phyloP scores from a whole-genome alignment of 2,888 invertebrate species.

The Thelaira solivaga region DNA sequence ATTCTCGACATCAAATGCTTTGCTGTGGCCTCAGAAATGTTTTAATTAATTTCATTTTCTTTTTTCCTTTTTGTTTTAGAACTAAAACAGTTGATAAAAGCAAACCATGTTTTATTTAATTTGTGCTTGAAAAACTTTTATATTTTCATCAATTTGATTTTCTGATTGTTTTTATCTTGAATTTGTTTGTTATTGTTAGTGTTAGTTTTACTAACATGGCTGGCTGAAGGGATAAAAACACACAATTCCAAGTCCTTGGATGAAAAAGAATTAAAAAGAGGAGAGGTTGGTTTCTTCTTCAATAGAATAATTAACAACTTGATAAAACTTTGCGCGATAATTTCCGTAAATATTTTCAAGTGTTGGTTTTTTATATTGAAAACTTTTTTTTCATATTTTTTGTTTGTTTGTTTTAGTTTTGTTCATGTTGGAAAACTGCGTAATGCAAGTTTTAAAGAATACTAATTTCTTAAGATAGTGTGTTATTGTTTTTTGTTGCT shows the following conservation, averaged over 20 bases:
- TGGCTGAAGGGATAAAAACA: neutral
- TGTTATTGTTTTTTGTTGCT: conserved; percentile 11
- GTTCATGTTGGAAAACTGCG: conserved; percentile 38
- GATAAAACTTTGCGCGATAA: conserved; percentile 55
- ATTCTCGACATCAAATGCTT: too few relatives aligned
- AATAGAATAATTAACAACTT: conserved; percentile 56
- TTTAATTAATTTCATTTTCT: too few relatives aligned
- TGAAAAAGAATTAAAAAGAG: neutral
- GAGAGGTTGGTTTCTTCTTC: too few relatives aligned
- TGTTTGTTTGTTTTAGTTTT: conserved; percentile 34
- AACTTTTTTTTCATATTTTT: too few relatives aligned
- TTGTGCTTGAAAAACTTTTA: conserved; percentile 52
- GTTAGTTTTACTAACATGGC: neutral
- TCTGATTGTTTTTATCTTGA: conserved; percentile 25
- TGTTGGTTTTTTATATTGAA: conserved; percentile 58
- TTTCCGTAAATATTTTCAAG: conserved; percentile 58
- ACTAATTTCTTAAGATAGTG: conserved; percentile 37
- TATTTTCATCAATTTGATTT: conserved; percentile 53
- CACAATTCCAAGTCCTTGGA: neutral
- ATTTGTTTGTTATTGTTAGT: conserved; percentile 21
- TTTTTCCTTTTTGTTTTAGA: neutral
- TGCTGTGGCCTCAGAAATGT: too few relatives aligned
- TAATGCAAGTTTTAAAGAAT: conserved; percentile 40
- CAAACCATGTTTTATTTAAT: conserved; percentile 46
- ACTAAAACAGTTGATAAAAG: conserved; percentile 4